Conservation (phyloP, 1,140 invertebrate genomes). For the Belonocnema kinseyi region DNA sequence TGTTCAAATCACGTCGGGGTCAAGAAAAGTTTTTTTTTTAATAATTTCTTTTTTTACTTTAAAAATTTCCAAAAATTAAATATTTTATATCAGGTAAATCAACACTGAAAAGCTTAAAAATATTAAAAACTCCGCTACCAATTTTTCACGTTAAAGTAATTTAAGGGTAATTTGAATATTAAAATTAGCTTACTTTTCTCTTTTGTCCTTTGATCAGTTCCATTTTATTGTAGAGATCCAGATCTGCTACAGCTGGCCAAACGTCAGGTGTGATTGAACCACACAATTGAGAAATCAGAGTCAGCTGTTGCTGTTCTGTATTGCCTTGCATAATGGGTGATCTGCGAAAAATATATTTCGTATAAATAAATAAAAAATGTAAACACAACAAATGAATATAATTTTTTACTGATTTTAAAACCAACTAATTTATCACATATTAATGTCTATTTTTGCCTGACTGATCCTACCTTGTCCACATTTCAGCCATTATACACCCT, state of each 20-base stretch:
- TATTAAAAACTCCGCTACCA: neutral
- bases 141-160: neutral
- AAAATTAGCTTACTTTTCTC: conserved; percentile 80
- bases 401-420: no score
- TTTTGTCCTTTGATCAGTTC: conserved; percentile 94
- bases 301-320: conserved; percentile 97
- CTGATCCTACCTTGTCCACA: conserved; percentile 90
- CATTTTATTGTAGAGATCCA: conserved; percentile 95
- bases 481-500: conserved; percentile 99
- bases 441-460: no score
- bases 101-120: neutral
- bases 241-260: conserved; percentile 95
- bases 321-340: conserved; percentile 93
- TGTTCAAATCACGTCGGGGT: conserved; percentile 95
- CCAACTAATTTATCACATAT: no score
- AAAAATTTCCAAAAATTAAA: no score
- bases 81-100: no score
- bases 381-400: no score
- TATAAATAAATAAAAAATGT: neutral
- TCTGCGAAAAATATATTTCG: conserved; percentile 46
- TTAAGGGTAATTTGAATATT: conserved; percentile 17
- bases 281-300: conserved; percentile 96
- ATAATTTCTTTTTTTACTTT: no score
- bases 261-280: conserved; percentile 95
- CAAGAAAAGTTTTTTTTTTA: conserved; percentile 51